These are phyloP conservation scores for Brachypodius melanocephalos DNA, from an alignment of 2,113 vertebrate species.

Conservation along the genomic window DNA sequence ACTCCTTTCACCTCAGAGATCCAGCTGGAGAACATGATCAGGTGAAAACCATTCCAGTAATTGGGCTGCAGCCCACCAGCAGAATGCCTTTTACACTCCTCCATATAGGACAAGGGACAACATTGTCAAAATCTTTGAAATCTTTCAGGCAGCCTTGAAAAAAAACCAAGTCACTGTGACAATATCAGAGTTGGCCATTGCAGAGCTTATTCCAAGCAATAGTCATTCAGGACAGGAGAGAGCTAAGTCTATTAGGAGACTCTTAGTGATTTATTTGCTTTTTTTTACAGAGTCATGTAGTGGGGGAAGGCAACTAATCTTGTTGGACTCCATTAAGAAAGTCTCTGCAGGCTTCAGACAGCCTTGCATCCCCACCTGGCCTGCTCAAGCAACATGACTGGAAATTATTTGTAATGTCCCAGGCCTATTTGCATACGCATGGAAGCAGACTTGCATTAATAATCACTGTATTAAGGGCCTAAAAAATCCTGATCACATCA, in stretches of 20 bases:
- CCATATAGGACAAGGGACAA: not conserved
- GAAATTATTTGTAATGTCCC: constrained; percentile 19
- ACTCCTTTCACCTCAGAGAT: not conserved
- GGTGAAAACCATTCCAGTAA: not conserved
- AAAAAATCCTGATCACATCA: not conserved
- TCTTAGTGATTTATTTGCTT: constrained; percentile 50
- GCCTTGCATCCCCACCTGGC: not conserved
- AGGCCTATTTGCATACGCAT: constrained; percentile 7
- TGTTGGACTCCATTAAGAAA: constrained; percentile 50
- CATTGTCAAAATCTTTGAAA: not conserved
- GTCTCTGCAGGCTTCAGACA: constrained; percentile 39
- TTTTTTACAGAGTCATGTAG: constrained; percentile 34
- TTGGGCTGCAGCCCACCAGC: not conserved
- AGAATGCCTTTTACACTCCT: not conserved
- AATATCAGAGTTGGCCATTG: not conserved
- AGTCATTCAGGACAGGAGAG: constrained; percentile 46
- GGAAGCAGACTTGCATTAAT: constrained; percentile 35
- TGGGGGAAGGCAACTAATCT: constrained; percentile 49
- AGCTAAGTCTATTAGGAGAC: constrained; percentile 50
- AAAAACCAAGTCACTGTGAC: not conserved
- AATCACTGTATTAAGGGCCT: not conserved
- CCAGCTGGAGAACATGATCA: not conserved
- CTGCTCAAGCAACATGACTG: not conserved
- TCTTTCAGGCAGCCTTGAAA: not conserved
- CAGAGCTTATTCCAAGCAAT: constrained; percentile 13